Conservation (phyloP, 2,113 vertebrate species). For the Cyprinodon brontotheroides region DNA sequence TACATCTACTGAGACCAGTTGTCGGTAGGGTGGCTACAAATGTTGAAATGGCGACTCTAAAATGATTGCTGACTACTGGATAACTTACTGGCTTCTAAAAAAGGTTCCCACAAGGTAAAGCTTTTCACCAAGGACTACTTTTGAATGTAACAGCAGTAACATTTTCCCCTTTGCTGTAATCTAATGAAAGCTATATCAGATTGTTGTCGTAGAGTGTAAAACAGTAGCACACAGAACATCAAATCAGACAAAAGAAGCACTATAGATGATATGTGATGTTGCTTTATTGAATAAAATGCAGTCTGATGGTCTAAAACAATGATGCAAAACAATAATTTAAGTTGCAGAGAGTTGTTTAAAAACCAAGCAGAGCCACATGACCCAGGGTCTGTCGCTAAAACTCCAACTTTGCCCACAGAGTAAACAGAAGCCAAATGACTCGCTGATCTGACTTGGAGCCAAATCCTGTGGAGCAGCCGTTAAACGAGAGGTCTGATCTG, state of each 20-base stretch:
- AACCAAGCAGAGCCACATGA: not conserved
- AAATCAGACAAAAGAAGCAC: constrained; percentile 7
- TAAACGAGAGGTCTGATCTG: constrained; percentile 42
- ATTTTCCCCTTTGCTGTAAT: constrained; percentile 28
- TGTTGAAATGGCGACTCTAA: constrained; percentile 48
- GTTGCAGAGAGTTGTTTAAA: not conserved
- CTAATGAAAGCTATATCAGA: constrained; percentile 28
- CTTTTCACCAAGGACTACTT: not conserved
- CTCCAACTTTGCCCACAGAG: constrained; percentile 42
- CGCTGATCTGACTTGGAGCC: constrained; percentile 32
- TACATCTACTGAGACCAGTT: constrained; percentile 32
- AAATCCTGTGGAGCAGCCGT: constrained; percentile 27
- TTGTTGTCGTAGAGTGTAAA: constrained; percentile 17
- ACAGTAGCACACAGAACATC: constrained; percentile 14
- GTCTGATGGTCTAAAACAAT: not conserved
- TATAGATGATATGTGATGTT: constrained; percentile 18
- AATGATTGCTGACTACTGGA: constrained; percentile 1
- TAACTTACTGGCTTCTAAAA: not conserved
- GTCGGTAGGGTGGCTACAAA: constrained; percentile 21
- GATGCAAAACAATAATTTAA: not conserved
- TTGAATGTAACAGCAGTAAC: not conserved
- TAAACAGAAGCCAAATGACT: constrained; percentile 25
- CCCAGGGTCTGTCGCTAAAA: constrained; percentile 12
- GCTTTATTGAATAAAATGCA: constrained; percentile 12
- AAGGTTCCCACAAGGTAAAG: not conserved